Evolutionary conservation across 2,113 vertebrate genomes (phyloP).

Genomic region (Bettongia penicillata): DNA sequence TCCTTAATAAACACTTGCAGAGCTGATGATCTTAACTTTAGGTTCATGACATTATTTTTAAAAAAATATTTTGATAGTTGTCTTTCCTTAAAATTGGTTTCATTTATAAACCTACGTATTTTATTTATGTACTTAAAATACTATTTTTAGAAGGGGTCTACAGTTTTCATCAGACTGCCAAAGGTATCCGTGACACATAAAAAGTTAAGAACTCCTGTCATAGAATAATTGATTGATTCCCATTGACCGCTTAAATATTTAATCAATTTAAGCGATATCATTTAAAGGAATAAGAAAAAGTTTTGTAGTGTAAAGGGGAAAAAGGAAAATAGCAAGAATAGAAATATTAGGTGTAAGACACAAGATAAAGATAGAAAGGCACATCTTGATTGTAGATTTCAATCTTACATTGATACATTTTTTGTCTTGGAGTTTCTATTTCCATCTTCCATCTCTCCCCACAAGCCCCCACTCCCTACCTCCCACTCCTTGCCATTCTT

Average conservation of each 20-base stretch:
- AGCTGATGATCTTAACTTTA: not conserved
- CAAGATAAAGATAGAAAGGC: not conserved
- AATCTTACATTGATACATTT: not conserved
- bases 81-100: not conserved
- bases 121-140: not conserved
- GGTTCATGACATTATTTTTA: not conserved
- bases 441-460: not conserved
- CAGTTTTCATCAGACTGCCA: not conserved
- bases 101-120: not conserved
- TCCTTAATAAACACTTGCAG: not conserved
- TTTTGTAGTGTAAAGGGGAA: not conserved
- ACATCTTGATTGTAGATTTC: not conserved
- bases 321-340: not conserved
- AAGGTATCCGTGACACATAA: not conserved
- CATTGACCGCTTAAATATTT: not conserved
- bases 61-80: not conserved
- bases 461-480: not conserved
- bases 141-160: not conserved
- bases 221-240: not conserved
- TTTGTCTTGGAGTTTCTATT: not conserved
- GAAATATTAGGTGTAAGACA: not conserved
- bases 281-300: not conserved
- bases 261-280: not conserved
- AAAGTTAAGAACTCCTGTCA: not conserved
- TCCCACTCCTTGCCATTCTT: not conserved